These are phyloP conservation scores for Prunella fulvescens DNA, from an alignment of 2,113 vertebrate genomes.

Conservation along the genomic window DNA sequence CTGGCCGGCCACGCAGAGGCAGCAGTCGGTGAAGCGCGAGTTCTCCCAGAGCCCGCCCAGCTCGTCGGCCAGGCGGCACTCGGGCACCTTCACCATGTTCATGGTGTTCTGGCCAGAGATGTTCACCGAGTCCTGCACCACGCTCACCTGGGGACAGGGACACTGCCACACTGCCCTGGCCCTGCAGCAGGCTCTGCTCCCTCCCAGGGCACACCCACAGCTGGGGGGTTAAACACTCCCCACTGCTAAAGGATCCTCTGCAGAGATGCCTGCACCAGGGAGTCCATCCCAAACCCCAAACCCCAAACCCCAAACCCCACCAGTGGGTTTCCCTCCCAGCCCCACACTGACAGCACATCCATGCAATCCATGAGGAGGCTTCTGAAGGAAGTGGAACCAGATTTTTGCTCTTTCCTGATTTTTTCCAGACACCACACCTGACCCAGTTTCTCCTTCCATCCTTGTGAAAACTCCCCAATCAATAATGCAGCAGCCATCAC, in stretches of 20 bases:
- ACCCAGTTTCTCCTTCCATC: background rate
- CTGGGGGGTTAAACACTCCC: background rate
- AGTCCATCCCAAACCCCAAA: background rate
- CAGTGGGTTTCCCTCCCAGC: background rate
- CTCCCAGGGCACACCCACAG: background rate
- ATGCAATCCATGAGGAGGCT: fast-evolving
- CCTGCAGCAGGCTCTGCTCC: background rate
- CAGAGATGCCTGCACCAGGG: too few species aligned
- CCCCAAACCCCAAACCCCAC: background rate
- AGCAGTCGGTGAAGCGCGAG: constrained; percentile 95
- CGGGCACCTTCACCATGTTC: constrained; percentile 94
- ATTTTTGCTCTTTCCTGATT: background rate
- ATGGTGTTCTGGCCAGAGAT: constrained; percentile 98
- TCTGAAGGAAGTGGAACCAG: background rate
- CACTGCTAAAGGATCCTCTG: fast-evolving
- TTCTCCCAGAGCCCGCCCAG: constrained; percentile 96
- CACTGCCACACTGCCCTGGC: background rate
- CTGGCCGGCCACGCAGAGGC: constrained; percentile 90
- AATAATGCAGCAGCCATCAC: background rate
- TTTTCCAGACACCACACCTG: background rate
- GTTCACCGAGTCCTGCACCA: constrained; percentile 97
- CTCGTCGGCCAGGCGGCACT: constrained; percentile 94
- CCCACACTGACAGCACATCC: background rate
- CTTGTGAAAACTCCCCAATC: background rate
- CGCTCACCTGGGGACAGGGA: constrained; percentile 82